A percentile compares a stretch with the other conserved stretches of the same genome.
Conservation (phyloP, 2,113 vertebrate genomes). For the Anhinga anhinga region DNA sequence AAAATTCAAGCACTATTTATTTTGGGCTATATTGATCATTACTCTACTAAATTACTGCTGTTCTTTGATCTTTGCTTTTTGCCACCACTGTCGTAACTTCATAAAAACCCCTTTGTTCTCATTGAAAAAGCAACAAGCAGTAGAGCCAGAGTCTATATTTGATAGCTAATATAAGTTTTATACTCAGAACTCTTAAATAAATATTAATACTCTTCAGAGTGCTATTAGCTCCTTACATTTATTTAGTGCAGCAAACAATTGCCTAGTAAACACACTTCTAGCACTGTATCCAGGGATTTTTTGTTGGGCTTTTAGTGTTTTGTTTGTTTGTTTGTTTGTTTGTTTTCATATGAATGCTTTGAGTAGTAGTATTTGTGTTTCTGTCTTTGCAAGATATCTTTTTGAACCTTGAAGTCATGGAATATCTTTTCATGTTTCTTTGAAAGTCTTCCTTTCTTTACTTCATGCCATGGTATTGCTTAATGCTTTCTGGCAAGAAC, state of each 20-base stretch:
- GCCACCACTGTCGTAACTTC: neutral
- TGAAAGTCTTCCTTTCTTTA: neutral
- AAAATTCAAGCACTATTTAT: neutral
- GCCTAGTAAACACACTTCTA: neutral
- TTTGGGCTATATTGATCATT: neutral
- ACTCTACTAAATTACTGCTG: neutral
- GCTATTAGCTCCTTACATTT: neutral
- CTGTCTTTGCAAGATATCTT: neutral
- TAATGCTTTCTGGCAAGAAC: neutral
- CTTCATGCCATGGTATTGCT: neutral
- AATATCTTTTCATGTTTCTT: neutral
- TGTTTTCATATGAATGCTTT: rapidly evolving
- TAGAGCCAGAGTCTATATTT: neutral
- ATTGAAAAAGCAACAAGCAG: neutral
- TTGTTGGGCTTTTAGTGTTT: neutral
- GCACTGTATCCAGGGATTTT: neutral
- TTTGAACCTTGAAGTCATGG: neutral
- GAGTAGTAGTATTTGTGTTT: neutral
- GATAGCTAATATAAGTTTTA: neutral
- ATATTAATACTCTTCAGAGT: neutral
- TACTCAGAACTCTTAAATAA: neutral
- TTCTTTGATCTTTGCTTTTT: neutral
- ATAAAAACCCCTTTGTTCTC: rapidly evolving
- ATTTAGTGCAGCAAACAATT: neutral
- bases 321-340: too few species aligned